A percentile compares a stretch with the other conserved stretches of the same genome.
Conservation (phyloP, 2,797 vertebrate genomes). For the Rhynchonycteris naso region DNA sequence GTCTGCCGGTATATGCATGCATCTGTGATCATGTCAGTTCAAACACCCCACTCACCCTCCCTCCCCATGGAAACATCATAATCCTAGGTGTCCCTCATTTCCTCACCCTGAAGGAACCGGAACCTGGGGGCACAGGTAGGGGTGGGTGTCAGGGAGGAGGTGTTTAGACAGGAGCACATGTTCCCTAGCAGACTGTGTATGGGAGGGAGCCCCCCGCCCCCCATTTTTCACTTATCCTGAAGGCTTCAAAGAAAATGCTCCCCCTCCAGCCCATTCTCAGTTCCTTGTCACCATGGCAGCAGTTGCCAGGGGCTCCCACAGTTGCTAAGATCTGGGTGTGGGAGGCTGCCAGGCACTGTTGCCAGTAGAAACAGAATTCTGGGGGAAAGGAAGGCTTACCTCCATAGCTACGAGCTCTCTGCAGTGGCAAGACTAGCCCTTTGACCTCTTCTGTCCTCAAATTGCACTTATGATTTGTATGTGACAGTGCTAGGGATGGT, state of each 20-base stretch:
- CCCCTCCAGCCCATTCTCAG: conserved; percentile 44
- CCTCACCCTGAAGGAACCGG: conserved; percentile 75
- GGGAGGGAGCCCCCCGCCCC: conserved; percentile 50
- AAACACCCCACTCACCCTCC: conserved; percentile 46
- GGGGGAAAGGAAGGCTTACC: conserved; percentile 57
- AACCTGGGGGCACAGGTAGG: conserved; percentile 48
- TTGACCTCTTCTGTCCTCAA: conserved; percentile 4
- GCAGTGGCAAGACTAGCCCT: background rate
- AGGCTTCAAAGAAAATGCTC: conserved; percentile 69
- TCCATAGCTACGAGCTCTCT: conserved; percentile 53
- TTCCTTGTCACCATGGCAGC: conserved; percentile 77
- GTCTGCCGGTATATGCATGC: conserved; percentile 32
- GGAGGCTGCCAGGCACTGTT: conserved; percentile 77
- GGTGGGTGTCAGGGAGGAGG: conserved; percentile 73
- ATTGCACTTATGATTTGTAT: conserved; percentile 11
- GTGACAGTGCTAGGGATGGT: background rate
- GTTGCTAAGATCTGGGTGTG: conserved; percentile 81
- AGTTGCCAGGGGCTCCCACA: conserved; percentile 78
- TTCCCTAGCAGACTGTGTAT: conserved; percentile 67
- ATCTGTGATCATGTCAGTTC: conserved; percentile 55
- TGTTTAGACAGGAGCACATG: conserved; percentile 71
- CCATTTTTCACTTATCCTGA: conserved; percentile 46
- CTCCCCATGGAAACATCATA: conserved; percentile 68
- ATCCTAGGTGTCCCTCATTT: conserved; percentile 73
- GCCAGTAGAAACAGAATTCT: conserved; percentile 76